Base-by-base conservation (phyloP, 2,888 invertebrate genomes). In the Omphaloscelis lunosa region DNA sequence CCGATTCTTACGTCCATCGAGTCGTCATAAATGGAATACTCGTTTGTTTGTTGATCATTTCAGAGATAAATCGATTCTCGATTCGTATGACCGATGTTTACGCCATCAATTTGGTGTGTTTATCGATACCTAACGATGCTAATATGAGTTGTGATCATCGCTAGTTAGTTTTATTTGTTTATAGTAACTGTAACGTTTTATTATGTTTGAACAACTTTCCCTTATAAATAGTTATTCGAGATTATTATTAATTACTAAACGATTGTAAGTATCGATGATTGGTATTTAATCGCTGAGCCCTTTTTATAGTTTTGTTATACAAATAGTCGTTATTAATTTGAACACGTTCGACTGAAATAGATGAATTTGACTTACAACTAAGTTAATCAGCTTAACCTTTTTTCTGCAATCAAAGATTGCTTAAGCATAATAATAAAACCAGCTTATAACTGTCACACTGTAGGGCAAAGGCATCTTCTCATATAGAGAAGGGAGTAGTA, bases 21-120 rank as follows among this genome's bases (percentile, higher is more conserved):
- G 85, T 85, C 72, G 86, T 92, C 92, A 88, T 91, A 93, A 91
- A 92, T 90, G 91, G 93, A 82, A 80, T 79, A 78, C 76, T 72
- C 83, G 89, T 90, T 88, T 91, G 90, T 90, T 88, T 90, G 88
- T 87, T 84, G 90, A 92, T 92, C 84, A 83, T 73, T 75, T 70
- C 66, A 41, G 75, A 83, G 79, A 88, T 87, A 82, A 78, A 77
- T 69, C 74, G 88, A 83, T 75, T 84, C 80, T 79, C 79, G 79
- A 80, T 86, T 82, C 66, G 68, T 83, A 86, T 80, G 79, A 75
- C 66, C 74, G 84, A 85, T 88, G 80, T 89, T 87, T 87, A 86
- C 75, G 80, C 73, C 87, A 89, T 85, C 86, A 82, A 80, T 89
- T 85, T 79, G 72, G 66, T 82, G 72, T 80, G 83, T 84, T 88